Evolutionary conservation across 2,888 invertebrate species (phyloP).

Genomic region (Eulithis testata): DNA sequence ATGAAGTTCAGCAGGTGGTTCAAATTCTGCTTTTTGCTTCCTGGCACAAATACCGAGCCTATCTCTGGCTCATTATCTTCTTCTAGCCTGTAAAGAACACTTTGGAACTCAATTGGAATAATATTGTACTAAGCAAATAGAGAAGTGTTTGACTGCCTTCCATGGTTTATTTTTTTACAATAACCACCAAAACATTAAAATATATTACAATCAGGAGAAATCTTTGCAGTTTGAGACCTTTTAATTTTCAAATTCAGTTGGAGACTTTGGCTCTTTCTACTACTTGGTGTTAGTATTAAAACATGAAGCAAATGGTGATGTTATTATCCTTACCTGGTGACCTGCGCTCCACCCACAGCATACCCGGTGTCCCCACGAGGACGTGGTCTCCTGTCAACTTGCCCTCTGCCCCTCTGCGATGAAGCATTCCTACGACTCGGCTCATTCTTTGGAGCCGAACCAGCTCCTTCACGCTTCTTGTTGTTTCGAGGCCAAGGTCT

Average conservation of each 20-base stretch:
- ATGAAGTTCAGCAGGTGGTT: conserved; percentile 97
- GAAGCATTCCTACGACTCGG: conserved; percentile 86
- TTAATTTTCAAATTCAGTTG: too few species aligned
- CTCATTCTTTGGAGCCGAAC: conserved; percentile 85
- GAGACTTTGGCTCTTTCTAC: too few species aligned
- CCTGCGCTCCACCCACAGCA: conserved; percentile 87
- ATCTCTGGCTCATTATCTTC: conserved; percentile 87
- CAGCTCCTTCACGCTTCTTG: conserved; percentile 87
- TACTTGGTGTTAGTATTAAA: too few species aligned
- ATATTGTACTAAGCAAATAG: not conserved
- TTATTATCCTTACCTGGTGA: conserved; percentile 80
- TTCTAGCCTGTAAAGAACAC: conserved; percentile 71
- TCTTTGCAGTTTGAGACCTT: too few species aligned
- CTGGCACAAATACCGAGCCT: conserved; percentile 92
- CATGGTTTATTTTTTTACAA: too few species aligned
- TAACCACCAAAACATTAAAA: too few species aligned
- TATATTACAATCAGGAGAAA: too few species aligned
- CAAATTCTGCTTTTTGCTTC: conserved; percentile 96
- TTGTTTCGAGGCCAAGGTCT: conserved; percentile 87
- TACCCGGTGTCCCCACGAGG: conserved; percentile 83
- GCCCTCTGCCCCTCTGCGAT: conserved; percentile 87
- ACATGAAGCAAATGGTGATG: too few species aligned
- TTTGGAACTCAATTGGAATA: conserved; percentile 17
- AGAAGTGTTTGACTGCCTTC: not conserved
- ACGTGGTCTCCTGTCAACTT: conserved; percentile 89